phyloP scores from a whole-genome alignment of 2,113 vertebrate genomes.

The Sturnira hondurensis region DNA sequence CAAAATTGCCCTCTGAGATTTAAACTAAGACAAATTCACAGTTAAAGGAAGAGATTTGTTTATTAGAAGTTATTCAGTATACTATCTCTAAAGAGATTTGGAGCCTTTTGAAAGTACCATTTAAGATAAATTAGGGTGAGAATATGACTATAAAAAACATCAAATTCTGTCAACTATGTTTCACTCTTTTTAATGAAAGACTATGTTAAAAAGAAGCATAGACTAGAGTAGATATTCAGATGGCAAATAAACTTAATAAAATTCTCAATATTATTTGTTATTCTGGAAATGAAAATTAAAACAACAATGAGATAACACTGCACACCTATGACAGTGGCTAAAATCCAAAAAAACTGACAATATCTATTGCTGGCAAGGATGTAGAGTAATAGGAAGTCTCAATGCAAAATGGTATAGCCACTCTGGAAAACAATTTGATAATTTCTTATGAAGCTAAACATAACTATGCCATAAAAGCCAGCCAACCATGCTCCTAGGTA shows the following conservation, averaged over 20 bases:
- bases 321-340: not conserved
- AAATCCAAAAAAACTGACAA: not conserved
- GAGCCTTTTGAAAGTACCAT: not conserved
- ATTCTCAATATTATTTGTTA: not conserved
- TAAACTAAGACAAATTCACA: constrained; percentile 39
- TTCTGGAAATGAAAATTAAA: constrained; percentile 7
- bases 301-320: not conserved
- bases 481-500: not conserved
- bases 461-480: not conserved
- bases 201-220: not conserved
- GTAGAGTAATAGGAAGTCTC: not conserved
- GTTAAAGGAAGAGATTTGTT: not conserved
- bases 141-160: not conserved
- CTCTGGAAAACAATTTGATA: not conserved
- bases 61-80: not conserved
- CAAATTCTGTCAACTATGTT: not conserved
- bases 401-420: not conserved
- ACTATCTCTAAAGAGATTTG: not conserved
- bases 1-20: constrained; percentile 2
- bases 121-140: not conserved
- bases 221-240: not conserved
- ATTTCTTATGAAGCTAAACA: not conserved
- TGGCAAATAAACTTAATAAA: not conserved
- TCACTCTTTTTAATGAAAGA: not conserved
- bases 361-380: not conserved